Base-by-base conservation (phyloP, 2,113 vertebrate species). In the Cairina moschata region DNA sequence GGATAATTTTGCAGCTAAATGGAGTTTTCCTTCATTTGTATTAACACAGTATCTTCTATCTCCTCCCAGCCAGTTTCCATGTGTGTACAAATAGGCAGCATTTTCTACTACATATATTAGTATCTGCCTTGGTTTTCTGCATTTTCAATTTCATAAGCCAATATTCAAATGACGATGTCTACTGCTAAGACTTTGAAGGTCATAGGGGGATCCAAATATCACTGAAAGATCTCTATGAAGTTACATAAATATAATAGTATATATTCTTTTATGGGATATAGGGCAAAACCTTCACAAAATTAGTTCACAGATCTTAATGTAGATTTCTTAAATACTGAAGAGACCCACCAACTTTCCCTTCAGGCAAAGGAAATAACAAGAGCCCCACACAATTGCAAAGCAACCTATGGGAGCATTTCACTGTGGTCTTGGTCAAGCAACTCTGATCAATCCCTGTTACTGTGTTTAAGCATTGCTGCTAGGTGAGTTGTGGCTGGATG, bases 401-500 rank as follows among this genome's bases (percentile, higher is more conserved):
- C 29, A 72, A 34, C 7, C 48, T 78, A 36, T 20, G 55, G 28
- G 28, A 28, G 2, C 87, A 31, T 93, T 93, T 97, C 95, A 36
- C 58, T 0, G 13, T 71, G 54, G 31, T 91, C 91, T 86, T 94
- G 66, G 38, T 62, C 73, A 88, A 56, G 52, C 32, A 66, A 95
- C 81, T 62, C 72, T 8, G 4, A 29, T 94, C 65, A 87, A 56
- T 85, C 66, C 74, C 93, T 73, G 77, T 40, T 34, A 28, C 18
- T 54, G 4, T 32, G 40, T 82, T 32, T 18, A 81, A 82, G 13
- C 40, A 31, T 48, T 46, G 10, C 67, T 90, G 28, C 73, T 62
- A 38, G 38, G n/a, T 88, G 83, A 83, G 90, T 77, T 94, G 90
- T 75, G 91, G 91, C 78, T 75, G 52, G 94, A 91, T 60, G 50